phyloP scores from a whole-genome alignment of 2,113 vertebrate genomes.

The Lophochroa leadbeateri region DNA sequence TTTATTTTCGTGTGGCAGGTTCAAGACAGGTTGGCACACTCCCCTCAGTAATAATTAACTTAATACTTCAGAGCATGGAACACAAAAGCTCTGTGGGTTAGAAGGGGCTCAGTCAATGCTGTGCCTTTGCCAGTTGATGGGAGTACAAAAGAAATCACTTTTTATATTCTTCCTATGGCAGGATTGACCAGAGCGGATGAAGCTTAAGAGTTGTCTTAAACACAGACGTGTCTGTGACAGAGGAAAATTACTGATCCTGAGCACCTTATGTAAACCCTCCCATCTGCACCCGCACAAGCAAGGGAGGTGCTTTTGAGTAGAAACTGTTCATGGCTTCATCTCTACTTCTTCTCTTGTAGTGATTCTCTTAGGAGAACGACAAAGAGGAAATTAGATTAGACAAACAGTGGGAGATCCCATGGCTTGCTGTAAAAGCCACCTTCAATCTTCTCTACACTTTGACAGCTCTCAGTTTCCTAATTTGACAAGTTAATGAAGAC shows the following conservation, averaged over 20 bases:
- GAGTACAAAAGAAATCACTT: slow-evolving; percentile 51
- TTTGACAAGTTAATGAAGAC: slow-evolving; percentile 38
- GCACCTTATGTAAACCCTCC: slow-evolving; percentile 37
- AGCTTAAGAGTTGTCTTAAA: background rate
- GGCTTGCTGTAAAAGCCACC: slow-evolving; percentile 20
- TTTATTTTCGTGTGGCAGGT: slow-evolving; percentile 37
- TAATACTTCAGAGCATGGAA: slow-evolving; percentile 45
- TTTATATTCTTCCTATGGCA: background rate
- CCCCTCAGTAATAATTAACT: slow-evolving; percentile 65
- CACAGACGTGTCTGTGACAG: slow-evolving; percentile 11
- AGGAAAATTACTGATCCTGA: slow-evolving; percentile 37
- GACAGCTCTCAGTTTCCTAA: slow-evolving; percentile 40
- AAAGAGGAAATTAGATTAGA: slow-evolving; percentile 50
- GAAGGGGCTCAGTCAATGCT: slow-evolving; percentile 16
- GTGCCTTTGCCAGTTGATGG: slow-evolving; percentile 59
- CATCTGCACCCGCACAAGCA: background rate
- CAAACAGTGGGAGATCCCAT: slow-evolving; percentile 33
- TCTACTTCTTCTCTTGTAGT: background rate
- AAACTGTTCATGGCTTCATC: slow-evolving; percentile 42
- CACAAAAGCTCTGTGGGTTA: slow-evolving; percentile 56
- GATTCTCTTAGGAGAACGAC: slow-evolving; percentile 28
- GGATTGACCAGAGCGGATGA: slow-evolving; percentile 10
- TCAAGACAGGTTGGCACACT: slow-evolving; percentile 36
- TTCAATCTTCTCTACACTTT: slow-evolving; percentile 1
- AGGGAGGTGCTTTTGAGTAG: slow-evolving; percentile 28